These are phyloP conservation scores for Troides oblongomaculatus DNA, from an alignment of 2,888 invertebrate species.

Conservation along the genomic window DNA sequence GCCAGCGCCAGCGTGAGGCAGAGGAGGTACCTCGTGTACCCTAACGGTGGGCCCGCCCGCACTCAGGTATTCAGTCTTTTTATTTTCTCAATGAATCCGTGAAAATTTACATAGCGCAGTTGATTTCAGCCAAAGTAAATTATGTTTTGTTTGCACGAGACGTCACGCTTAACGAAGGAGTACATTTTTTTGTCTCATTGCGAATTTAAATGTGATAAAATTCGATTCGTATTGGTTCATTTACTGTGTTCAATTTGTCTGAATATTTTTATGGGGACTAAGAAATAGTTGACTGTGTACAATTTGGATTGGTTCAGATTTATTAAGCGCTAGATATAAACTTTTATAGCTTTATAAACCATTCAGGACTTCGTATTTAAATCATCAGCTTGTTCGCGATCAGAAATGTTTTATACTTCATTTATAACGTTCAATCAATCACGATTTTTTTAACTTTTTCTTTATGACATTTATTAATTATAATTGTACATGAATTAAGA, in stretches of 20 bases:
- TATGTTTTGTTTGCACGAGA: slow-evolving; percentile 69
- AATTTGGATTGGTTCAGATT: too few relatives aligned
- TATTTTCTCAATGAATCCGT: slow-evolving; percentile 42
- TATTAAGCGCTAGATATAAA: too few relatives aligned
- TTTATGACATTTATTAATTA: too few relatives aligned
- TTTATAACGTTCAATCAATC: too few relatives aligned
- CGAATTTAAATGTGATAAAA: slow-evolving; percentile 68
- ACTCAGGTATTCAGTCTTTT: slow-evolving; percentile 72
- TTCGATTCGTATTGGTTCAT: slow-evolving; percentile 37
- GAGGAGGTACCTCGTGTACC: slow-evolving; percentile 79
- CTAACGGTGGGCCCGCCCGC: slow-evolving; percentile 79
- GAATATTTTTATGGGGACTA: too few relatives aligned
- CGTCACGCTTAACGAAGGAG: slow-evolving; percentile 71
- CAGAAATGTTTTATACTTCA: too few relatives aligned
- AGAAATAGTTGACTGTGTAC: too few relatives aligned
- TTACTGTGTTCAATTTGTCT: slow-evolving; percentile 40
- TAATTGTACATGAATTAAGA: too few relatives aligned
- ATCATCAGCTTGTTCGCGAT: too few relatives aligned
- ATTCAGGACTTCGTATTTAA: too few relatives aligned
- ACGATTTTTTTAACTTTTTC: too few relatives aligned
- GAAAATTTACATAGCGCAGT: slow-evolving; percentile 57
- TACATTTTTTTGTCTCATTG: slow-evolving; percentile 59
- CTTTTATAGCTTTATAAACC: too few relatives aligned
- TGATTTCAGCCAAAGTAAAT: slow-evolving; percentile 70
- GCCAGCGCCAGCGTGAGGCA: slow-evolving; percentile 55